Evolutionary conservation across 1,140 invertebrate species (phyloP), one percentile per base, ranked within the genome.

Genomic region (Diploscapter pachys): DNA sequence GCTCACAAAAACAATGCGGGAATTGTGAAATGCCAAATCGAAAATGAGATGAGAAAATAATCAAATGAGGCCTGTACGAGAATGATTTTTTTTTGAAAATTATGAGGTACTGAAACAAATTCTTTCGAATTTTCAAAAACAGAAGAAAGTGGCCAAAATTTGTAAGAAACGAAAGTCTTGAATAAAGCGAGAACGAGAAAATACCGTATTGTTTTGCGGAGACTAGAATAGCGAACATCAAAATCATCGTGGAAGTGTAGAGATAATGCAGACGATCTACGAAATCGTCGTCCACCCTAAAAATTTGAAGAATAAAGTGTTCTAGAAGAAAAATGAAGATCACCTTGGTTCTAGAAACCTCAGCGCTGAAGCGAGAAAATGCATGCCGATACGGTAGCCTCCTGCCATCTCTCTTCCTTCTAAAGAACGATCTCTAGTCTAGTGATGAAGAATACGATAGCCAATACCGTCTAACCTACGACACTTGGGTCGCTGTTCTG

Each of bases 211-310:
- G 88, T 63, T 88, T 86, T 50, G 88, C 88, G 57, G 87, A 87
- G 55, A 88, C 87, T 8, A 89, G 80, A 13, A 89, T 81, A 2
- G 88, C 88, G 78, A 89, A 89, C 78, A 89, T 86, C 56, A 89
- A 84, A 5, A 89, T 80, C 13, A 89, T 83, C 53, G 87, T 86
- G n/a, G 87, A 86, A 9, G 88, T 89, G 78, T 88, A 89, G 56
- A 87, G 82, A 79, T 89, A 88, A 76, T 88, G 88, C 48, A 89
- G 79, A 31, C 88, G 81, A 80, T 89, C 88, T 54, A 89, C 81
- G 56, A 88, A 83, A 75, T 89, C 88, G 82, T 89, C 88, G 79
- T 89, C 88, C 62, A 87, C 86, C n/a, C 83, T 79, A 67, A 8
- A 8, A 69, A 69, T 6, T 11, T 55, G 9, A 13, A 4, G 59